Base-by-base conservation (phyloP, 1,140 invertebrate genomes). In the Mactra quadrangularis region DNA sequence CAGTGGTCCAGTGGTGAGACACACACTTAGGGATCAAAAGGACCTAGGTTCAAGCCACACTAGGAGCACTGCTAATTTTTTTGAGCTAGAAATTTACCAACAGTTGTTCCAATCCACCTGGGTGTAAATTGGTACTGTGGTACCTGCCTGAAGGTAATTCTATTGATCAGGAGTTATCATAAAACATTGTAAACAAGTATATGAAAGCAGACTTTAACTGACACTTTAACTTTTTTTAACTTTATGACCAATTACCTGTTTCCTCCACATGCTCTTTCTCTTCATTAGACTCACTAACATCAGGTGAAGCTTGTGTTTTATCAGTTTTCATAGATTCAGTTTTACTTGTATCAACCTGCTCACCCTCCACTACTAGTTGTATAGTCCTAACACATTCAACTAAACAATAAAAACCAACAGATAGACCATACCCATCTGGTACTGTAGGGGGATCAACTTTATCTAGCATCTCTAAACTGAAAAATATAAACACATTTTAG, bases 401-500 rank as follows among this genome's bases (percentile, higher is more conserved):
- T 13, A 99, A 93, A 92, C 97, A 97, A 38, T 97, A 96, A 93
- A 98, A 99, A 0, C 97, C 97, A 31, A 99, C 95, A 0, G 98
- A 98, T 72, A 99, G 96, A 41, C 97, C 97, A 94, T 99, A 99
- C 11, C 98, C 98, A 86, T 99, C 97, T 17, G 97, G 96, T 85
- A 99, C 96, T 45, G 95, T 93, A 0, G 97, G 98, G n/a, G 97
- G 96, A 87, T 99, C 98, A 11, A 96, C 95, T 92, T 98, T 98
- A 88, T 99, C 98, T 86, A 98, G 93, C 96, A 98, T 97, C 92
- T 99, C 98, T 88, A 99, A 94, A 92, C 97, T 99, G 91, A 62
- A 94, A 59, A 50, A 9, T 9, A 19, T 4, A 55, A 27, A 55
- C 9, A 47, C 45, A 47, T 19, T 47, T 19, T 47, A 47, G 19